Percentiles rank a stretch among this genome's conserved stretches.
Evolutionary conservation across 2,888 invertebrate genomes (phyloP).

Genomic region (Lithodes maja): DNA sequence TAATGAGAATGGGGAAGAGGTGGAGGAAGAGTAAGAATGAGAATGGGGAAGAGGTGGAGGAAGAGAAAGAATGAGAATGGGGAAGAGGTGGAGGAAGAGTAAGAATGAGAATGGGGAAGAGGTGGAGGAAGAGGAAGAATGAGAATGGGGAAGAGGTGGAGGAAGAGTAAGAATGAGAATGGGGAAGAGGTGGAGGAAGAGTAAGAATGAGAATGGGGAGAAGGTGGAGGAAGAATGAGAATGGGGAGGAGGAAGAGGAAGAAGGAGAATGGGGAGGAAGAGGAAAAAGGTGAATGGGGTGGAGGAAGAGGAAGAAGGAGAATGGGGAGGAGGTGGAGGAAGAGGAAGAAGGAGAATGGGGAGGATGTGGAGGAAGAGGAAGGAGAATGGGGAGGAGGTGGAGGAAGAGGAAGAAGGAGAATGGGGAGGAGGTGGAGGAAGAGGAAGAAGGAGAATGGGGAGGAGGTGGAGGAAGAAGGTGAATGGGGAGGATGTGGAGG

Average conservation of each 20-base stretch:
- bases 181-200: not conserved
- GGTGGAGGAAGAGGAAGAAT: not conserved
- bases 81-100: not conserved
- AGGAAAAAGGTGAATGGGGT: not conserved
- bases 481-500: not conserved
- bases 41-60: too few relatives aligned
- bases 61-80: not conserved
- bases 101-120: not conserved
- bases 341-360: not conserved
- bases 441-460: not conserved
- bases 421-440: not conserved
- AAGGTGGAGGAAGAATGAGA: not conserved
- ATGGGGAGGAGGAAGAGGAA: not conserved
- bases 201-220: not conserved
- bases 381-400: not conserved
- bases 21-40: not conserved
- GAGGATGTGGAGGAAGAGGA: not conserved
- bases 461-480: not conserved
- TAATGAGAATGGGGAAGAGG: not conserved
- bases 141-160: not conserved
- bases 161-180: not conserved
- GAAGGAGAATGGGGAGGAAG: not conserved
- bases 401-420: not conserved
- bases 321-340: not conserved
- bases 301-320: not conserved